phyloP scores from a whole-genome alignment of 2,888 invertebrate species.

The Lamproptera curius region DNA sequence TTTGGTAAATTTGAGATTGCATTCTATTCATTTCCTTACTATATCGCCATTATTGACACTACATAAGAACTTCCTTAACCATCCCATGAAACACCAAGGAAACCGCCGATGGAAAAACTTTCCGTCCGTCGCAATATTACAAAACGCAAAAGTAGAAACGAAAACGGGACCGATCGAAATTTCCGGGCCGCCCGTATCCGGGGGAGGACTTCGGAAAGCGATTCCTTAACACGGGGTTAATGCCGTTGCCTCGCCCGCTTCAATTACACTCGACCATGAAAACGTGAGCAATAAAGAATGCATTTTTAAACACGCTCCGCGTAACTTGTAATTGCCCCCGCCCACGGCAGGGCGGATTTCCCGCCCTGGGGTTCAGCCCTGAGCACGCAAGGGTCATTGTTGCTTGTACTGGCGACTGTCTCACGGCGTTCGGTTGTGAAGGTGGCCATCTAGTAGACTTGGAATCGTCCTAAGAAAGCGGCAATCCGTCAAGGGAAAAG shows the following conservation, averaged over 20 bases:
- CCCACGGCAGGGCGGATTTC: conserved; percentile 60
- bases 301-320: conserved; percentile 55
- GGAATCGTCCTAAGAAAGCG: conserved; percentile 62
- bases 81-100: no score
- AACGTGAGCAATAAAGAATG: conserved; percentile 50
- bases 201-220: conserved; percentile 3
- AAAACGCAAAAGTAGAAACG: no score
- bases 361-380: conserved; percentile 47
- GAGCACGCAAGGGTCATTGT: conserved; percentile 45
- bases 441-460: conserved; percentile 55
- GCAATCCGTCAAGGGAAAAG: conserved; percentile 47
- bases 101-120: no score
- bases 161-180: neutral
- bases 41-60: no score
- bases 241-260: conserved; percentile 20
- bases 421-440: conserved; percentile 66
- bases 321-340: conserved; percentile 66
- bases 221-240: conserved; percentile 14
- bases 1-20: no score
- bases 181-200: conserved; percentile 3
- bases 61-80: no score
- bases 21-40: no score
- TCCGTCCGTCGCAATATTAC: no score
- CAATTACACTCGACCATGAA: conserved; percentile 41
- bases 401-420: conserved; percentile 46